Evolutionary conservation across 2,888 invertebrate species (phyloP), one percentile per base, ranked within the genome.

Genomic region (Mylabris sibirica): DNA sequence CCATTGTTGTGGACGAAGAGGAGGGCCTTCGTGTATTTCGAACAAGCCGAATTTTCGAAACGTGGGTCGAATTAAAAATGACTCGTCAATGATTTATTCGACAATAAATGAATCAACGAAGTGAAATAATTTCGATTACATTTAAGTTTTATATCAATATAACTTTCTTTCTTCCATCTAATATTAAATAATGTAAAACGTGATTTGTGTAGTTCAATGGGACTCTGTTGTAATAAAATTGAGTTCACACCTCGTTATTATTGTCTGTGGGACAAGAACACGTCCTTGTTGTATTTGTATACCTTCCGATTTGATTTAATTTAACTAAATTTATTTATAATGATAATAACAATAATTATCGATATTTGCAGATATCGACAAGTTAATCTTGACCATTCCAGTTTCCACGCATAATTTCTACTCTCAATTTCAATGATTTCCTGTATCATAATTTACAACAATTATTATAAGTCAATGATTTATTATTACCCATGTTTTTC

Each of bases 201-300:
- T 49, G 49, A 20, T 49, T 49, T 24, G 57, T 57, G 12, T 57
- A 12, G 49, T 57, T 57, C 57, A 57, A 57, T 49, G 49, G 20
- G 8, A 6, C 30, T 20, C 49, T 49, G 49, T 22, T 22, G 57
- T 24, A 57, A 57, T 57, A 24, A 57, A 57, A 57, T 57, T 22
- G 57, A 57, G 57, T 57, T 57, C 57, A 57, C 57, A 57, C 57
- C 24, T 57, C 57, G 57, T 24, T 57, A 8, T 57, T 53, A 41
- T 38, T 61, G 61, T 61, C 38, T 61, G 38, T 61, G 61, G 30
- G 30, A 61, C 61, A 61, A 61, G 61, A 35, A 61, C 61, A 38
- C 61, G 61, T 61, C 61, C 61, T 61, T 61, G 61, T 24, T 22
- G 6, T 20, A 17, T 35, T 12, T n/a, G 44, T 49, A 57, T 14